Evolutionary conservation across 2,888 invertebrate genomes (phyloP), one percentile per base, ranked within the genome.

Genomic region (Caenorhabditis drosophilae): DNA sequence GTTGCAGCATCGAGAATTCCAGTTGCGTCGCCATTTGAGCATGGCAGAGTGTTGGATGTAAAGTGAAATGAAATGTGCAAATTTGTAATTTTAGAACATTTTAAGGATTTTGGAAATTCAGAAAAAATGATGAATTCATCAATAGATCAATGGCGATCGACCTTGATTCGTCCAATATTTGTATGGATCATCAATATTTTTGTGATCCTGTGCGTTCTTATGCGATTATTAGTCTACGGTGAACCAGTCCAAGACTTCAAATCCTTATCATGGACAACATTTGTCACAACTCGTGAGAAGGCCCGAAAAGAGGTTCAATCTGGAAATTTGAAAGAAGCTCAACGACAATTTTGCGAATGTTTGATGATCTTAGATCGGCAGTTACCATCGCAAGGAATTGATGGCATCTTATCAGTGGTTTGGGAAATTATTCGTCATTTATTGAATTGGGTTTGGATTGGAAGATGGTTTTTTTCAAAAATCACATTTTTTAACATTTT

Each of bases 401-500:
- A 81, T 31, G 68, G 76, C 34, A 51, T 68, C 12, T 46, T 78
- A 25, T 76, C 78, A 0, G 62, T 81, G 2, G 61, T 67, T 11
- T 76, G 74, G 73, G 72, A 74, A 57, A 59, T 77, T 18, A 69
- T 82, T 15, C 67, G 82, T 9, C 82, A 82, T 45, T 18, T 76
- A 2, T 53, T 82, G 34, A 82, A 82, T 60, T 68, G 74, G 47
- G 25, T 82, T 20, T 82, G 82, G 82, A 76, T 82, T 20, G 82
- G 82, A 7, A 71, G 81, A 25, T 81, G 70, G 70, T 63, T 77
- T n/a, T n/a, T n/a, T n/a, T n/a, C n/a, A n/a, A n/a, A n/a, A n/a
- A n/a, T n/a, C n/a, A n/a, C 34, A 40, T 50, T 38, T 35, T 4
- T 34, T 9, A 48, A n/a, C 9, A 9, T 11, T 45, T 18, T 11